phyloP scores from a whole-genome alignment of 2,888 invertebrate species.

The Venusia cambrica region DNA sequence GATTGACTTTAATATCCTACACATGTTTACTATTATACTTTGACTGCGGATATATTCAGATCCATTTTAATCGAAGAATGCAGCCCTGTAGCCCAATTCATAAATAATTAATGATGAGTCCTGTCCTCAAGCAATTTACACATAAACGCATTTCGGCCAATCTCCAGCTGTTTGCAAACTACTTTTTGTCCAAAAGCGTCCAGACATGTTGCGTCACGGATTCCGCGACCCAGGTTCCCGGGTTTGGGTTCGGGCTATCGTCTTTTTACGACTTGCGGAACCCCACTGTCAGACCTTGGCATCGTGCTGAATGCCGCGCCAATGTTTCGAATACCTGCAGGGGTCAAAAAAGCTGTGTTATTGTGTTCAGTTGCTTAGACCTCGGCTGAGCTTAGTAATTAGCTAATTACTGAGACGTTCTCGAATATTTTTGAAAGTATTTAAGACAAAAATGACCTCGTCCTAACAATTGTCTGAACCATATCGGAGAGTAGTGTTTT shows the following conservation, averaged over 20 bases:
- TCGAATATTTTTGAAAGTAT: conserved; percentile 16
- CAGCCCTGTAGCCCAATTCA: conserved; percentile 2
- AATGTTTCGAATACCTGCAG: conserved; percentile 45
- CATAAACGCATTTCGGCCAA: conserved; percentile 35
- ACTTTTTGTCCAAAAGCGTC: conserved; percentile 47
- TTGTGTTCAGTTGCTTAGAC: conserved; percentile 34
- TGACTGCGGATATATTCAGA: too few relatives aligned
- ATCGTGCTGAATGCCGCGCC: conserved; percentile 48
- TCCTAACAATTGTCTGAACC: conserved; percentile 10
- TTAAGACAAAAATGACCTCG: conserved; percentile 6
- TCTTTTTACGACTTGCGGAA: conserved; percentile 54
- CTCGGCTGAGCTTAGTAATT: conserved; percentile 24
- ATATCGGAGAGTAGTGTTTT: conserved; percentile 7
- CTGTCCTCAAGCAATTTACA: conserved; percentile 32
- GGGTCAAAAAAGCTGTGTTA: conserved; percentile 35
- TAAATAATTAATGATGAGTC: conserved; percentile 23
- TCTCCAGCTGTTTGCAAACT: conserved; percentile 42
- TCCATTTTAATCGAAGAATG: too few relatives aligned
- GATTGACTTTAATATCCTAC: too few relatives aligned
- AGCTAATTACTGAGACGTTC: conserved; percentile 25
- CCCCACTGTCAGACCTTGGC: conserved; percentile 64
- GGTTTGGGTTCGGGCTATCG: conserved; percentile 26
- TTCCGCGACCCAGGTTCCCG: conserved; percentile 29
- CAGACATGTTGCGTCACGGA: conserved; percentile 63
- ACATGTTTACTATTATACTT: too few relatives aligned